Conservation (phyloP, 2,113 vertebrate species). For the Odontesthes bonariensis region DNA sequence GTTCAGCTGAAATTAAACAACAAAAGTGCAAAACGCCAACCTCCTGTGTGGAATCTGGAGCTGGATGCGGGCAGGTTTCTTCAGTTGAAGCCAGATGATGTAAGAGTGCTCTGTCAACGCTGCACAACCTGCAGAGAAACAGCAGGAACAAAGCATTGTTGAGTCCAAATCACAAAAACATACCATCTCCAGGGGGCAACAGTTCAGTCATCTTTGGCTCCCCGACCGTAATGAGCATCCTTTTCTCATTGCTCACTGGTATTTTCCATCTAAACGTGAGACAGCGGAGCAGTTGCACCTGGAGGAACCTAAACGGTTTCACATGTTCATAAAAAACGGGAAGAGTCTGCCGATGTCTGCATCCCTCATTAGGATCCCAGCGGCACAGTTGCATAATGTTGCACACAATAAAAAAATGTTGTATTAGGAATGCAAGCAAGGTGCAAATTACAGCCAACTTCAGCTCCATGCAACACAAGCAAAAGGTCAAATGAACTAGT, state of each 20-base stretch:
- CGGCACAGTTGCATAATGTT: conserved; percentile 31
- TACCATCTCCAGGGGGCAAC: conserved; percentile 52
- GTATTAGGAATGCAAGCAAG: neutral
- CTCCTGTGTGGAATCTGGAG: conserved; percentile 36
- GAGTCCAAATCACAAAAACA: conserved; percentile 63
- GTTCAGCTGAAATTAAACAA: neutral
- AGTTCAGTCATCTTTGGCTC: conserved; percentile 44
- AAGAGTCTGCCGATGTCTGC: conserved; percentile 45
- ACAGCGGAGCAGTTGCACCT: conserved; percentile 44
- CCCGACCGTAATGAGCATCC: conserved; percentile 33
- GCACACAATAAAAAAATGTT: conserved; percentile 20
- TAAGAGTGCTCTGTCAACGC: neutral
- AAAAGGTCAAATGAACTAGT: too few relatives aligned
- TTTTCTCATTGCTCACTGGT: conserved; percentile 39
- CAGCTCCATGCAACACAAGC: neutral
- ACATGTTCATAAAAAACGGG: conserved; percentile 43
- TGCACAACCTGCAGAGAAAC: conserved; percentile 44
- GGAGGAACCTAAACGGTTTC: conserved; percentile 63
- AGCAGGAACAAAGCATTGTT: conserved; percentile 28
- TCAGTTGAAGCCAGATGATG: conserved; percentile 29
- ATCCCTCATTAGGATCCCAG: conserved; percentile 27
- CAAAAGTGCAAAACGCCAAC: conserved; percentile 40
- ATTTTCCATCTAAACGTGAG: conserved; percentile 64
- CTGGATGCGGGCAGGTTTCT: neutral
- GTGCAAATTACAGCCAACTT: neutral